Conservation (phyloP, 2,888 invertebrate species). For the Pristionchus exspectatus region DNA sequence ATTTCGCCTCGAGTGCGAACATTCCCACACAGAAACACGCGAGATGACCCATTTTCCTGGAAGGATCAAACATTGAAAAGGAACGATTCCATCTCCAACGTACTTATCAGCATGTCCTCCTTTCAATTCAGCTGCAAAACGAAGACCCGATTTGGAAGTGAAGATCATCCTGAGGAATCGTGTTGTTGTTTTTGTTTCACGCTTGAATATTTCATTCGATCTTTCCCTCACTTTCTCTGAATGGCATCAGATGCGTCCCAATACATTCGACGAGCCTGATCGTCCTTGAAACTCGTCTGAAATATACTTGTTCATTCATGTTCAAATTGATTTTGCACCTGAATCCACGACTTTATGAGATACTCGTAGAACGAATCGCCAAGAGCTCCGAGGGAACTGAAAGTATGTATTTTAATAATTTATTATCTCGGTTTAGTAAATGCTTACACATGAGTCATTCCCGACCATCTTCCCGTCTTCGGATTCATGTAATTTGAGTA, state of each 20-base stretch:
- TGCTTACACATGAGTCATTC: constrained; percentile 61
- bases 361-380: constrained; percentile 99
- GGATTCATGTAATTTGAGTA: constrained; percentile 98
- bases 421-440: neutral
- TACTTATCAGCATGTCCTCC: constrained; percentile 88
- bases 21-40: constrained; percentile 96
- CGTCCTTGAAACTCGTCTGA: constrained; percentile 66
- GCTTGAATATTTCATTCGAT: neutral
- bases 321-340: constrained; percentile 52
- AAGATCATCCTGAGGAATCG: constrained; percentile 80
- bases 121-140: constrained; percentile 92
- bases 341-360: constrained; percentile 88
- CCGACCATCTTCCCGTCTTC: constrained; percentile 88
- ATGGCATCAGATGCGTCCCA: constrained; percentile 88
- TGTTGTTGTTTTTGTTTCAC: neutral
- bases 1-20: constrained; percentile 89
- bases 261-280: constrained; percentile 86
- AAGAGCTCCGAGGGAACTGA: constrained; percentile 95
- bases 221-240: constrained; percentile 66
- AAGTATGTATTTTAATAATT: constrained; percentile 79
- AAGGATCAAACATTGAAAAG: constrained; percentile 78
- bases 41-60: constrained; percentile 97
- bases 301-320: constrained; percentile 54
- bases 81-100: neutral
- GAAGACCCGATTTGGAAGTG: constrained; percentile 85